Evolutionary conservation across 1,140 invertebrate species (phyloP).

Genomic region (Cryptotermes secundus): DNA sequence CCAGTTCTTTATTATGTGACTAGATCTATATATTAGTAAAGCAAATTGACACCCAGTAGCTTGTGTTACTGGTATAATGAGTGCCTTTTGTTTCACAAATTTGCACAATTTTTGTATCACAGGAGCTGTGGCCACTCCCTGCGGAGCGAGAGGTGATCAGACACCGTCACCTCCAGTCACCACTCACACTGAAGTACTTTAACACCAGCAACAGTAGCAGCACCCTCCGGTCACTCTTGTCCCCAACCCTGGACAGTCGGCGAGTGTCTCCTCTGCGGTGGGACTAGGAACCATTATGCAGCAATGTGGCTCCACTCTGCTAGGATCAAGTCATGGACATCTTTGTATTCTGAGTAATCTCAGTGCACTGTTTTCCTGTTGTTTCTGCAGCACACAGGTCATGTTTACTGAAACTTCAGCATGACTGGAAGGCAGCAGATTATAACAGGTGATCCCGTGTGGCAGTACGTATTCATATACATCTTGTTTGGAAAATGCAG

Average conservation of each 20-base stretch:
- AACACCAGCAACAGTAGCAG: slow-evolving; percentile 48
- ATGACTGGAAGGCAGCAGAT: too few species aligned
- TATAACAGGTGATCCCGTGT: too few species aligned
- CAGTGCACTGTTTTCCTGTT: too few species aligned
- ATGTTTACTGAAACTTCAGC: too few species aligned
- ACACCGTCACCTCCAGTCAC: slow-evolving; percentile 66
- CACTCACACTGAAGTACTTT: slow-evolving; percentile 58
- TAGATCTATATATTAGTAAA: too few species aligned
- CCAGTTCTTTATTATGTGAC: too few species aligned
- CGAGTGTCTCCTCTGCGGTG: slow-evolving; percentile 25
- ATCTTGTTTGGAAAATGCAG: not conserved
- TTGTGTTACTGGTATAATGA: not conserved
- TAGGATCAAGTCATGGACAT: too few species aligned
- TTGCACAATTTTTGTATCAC: not conserved
- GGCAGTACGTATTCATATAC: not conserved
- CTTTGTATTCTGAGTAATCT: too few species aligned
- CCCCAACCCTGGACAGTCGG: slow-evolving; percentile 51
- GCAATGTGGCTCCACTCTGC: too few species aligned
- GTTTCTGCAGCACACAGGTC: too few species aligned
- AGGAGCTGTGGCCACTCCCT: slow-evolving; percentile 64
- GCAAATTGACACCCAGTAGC: not conserved
- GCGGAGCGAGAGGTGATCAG: slow-evolving; percentile 66
- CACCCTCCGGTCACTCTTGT: slow-evolving; percentile 59
- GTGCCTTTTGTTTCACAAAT: slow-evolving; percentile 21
- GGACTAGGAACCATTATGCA: slow-evolving; percentile 23